Evolutionary conservation across 2,888 invertebrate species (phyloP), one percentile per base, ranked within the genome.

Genomic region (Sisyra terminalis): DNA sequence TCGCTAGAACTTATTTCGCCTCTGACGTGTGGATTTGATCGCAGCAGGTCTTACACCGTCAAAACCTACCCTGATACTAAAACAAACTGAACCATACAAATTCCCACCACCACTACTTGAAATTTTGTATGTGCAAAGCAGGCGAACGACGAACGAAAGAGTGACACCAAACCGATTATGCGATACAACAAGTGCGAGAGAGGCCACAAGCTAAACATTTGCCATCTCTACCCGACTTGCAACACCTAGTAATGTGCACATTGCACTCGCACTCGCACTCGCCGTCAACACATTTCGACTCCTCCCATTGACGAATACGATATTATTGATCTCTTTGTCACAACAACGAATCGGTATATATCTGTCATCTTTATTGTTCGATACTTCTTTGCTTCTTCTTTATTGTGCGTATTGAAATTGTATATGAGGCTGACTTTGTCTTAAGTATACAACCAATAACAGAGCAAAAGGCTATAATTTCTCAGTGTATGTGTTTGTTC

Each of bases 61-160:
- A 38, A 38, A 43, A 43, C 62, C 65, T 63, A 69, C 70, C 73
- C 72, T 68, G 70, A 70, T 69, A 65, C 69, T 62, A 60, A 61
- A 54, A 18, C 17, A 32, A 53, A 54, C 54, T 51, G 50, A 50
- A 52, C 52, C 52, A 51, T 13, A 15, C 16, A 35, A 15, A 24
- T 24, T 24, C 24, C 24, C 24, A 24, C 24, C 24, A 24, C 24
- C 24, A 24, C 24, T 24, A 24, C 24, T 24, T 24, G 24, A 24
- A 5, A 24, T 24, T 24, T 24, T 24, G 24, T 24, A 7, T 24
- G 24, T 24, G 24, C 24, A 7, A 24, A 24, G 24, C 24, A 24
- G 24, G 24, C 24, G 24, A 24, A 24, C 24, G 24, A 24, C 7
- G 24, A 24, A 24, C 24, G 24, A 24, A 24, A 24, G 24, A 24